Evolutionary conservation across 2,113 vertebrate genomes (phyloP).

Genomic region (Heliornis fulica): DNA sequence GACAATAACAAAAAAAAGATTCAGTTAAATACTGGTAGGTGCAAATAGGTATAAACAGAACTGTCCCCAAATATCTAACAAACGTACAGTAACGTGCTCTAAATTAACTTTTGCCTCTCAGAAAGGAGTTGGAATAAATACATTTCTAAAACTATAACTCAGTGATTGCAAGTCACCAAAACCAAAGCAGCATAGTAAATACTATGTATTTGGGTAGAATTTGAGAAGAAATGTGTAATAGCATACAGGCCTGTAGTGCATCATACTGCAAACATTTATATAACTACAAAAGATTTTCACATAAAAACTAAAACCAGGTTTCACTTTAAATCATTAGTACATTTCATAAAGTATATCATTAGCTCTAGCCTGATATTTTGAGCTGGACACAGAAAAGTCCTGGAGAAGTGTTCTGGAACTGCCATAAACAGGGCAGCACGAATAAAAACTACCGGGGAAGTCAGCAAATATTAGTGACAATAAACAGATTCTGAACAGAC

Average conservation of each 20-base stretch:
- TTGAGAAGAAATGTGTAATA: not conserved
- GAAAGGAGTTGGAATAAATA: not conserved
- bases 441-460: not conserved
- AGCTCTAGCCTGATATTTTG: not conserved
- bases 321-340: not conserved
- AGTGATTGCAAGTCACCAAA: not conserved
- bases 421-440: not conserved
- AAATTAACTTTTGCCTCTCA: not conserved
- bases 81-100: not conserved
- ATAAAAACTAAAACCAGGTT: not conserved
- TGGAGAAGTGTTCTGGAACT: not conserved
- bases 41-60: not conserved
- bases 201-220: not conserved
- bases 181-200: not conserved
- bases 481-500: not conserved
- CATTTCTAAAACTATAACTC: not conserved
- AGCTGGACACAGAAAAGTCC: not conserved
- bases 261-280: not conserved
- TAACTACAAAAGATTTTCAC: not conserved
- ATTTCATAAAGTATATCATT: not conserved
- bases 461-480: not conserved
- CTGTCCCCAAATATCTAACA: not conserved
- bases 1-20: not conserved
- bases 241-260: not conserved
- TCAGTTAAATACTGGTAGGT: not conserved